These are phyloP conservation scores for Euschistus heros DNA, from an alignment of 1,140 invertebrate genomes.

Conservation along the genomic window DNA sequence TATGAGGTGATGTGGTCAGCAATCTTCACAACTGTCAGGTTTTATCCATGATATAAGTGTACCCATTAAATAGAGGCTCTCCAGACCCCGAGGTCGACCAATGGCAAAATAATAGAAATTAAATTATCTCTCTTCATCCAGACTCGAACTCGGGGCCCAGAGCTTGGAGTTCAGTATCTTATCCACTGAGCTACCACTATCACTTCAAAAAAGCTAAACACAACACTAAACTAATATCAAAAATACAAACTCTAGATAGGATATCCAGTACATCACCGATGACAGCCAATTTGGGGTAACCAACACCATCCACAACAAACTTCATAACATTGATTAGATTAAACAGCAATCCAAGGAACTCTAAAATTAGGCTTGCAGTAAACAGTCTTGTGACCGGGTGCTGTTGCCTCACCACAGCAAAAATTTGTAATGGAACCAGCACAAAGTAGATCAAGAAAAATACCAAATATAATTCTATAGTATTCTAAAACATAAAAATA, in stretches of 20 bases:
- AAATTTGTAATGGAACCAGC: slow-evolving; percentile 77
- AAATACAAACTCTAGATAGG: slow-evolving; percentile 60
- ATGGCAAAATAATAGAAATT: no score
- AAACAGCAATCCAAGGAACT: slow-evolving; percentile 72
- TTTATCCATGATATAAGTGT: no score
- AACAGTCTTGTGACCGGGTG: slow-evolving; percentile 88
- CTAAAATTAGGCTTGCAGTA: slow-evolving; percentile 71
- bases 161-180: no score
- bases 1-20: no score
- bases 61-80: no score
- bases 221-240: no score
- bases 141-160: no score
- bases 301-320: slow-evolving; percentile 81
- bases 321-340: slow-evolving; percentile 82
- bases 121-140: no score
- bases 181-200: no score
- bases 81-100: no score
- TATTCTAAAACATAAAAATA: slow-evolving; percentile 48
- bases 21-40: no score
- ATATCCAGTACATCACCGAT: slow-evolving; percentile 87
- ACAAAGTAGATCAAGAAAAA: slow-evolving; percentile 82
- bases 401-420: slow-evolving; percentile 73
- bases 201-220: no score
- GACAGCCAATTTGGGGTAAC: slow-evolving; percentile 65
- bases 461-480: slow-evolving; percentile 80